Evolutionary conservation across 2,888 invertebrate genomes (phyloP).

Genomic region (Thereva nobilitata): DNA sequence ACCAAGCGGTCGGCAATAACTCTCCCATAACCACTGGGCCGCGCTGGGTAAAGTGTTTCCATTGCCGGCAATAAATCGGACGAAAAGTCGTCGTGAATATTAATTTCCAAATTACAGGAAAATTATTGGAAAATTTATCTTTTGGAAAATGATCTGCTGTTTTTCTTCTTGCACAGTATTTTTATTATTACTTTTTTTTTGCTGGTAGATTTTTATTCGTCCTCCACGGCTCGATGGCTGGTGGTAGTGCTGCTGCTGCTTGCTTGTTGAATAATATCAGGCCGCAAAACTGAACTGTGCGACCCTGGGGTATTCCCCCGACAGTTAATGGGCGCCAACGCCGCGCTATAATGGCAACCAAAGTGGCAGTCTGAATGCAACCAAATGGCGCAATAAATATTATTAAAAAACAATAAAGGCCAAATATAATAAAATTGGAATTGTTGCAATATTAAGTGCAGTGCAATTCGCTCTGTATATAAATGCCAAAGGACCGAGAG

Average conservation of each 20-base stretch:
- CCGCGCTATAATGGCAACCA: constrained; percentile 4
- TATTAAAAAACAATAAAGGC: constrained; percentile 33
- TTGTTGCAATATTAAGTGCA: constrained; percentile 32
- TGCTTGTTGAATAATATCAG: constrained; percentile 30
- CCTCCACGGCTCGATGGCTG: background rate
- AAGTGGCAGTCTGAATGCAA: constrained; percentile 18
- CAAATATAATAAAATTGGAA: constrained; percentile 24
- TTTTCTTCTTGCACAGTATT: constrained; percentile 13
- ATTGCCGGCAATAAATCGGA: constrained; percentile 28
- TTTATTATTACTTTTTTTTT: background rate
- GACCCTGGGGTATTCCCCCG: constrained; percentile 3
- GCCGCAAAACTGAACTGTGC: constrained; percentile 4
- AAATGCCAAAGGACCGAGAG: constrained; percentile 28
- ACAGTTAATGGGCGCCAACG: constrained; percentile 22
- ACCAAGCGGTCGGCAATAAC: background rate
- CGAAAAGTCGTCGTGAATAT: constrained; percentile 32
- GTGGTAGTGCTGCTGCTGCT: background rate
- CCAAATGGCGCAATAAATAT: constrained; percentile 32
- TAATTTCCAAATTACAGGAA: constrained; percentile 33
- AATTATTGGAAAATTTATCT: constrained; percentile 35
- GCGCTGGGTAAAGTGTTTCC: background rate
- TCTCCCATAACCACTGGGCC: too few species aligned
- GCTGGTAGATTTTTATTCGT: too few species aligned
- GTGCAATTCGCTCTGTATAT: constrained; percentile 25
- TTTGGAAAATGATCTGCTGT: constrained; percentile 32